phyloP scores from a whole-genome alignment of 1,140 invertebrate genomes.

The Ephestia elutella region DNA sequence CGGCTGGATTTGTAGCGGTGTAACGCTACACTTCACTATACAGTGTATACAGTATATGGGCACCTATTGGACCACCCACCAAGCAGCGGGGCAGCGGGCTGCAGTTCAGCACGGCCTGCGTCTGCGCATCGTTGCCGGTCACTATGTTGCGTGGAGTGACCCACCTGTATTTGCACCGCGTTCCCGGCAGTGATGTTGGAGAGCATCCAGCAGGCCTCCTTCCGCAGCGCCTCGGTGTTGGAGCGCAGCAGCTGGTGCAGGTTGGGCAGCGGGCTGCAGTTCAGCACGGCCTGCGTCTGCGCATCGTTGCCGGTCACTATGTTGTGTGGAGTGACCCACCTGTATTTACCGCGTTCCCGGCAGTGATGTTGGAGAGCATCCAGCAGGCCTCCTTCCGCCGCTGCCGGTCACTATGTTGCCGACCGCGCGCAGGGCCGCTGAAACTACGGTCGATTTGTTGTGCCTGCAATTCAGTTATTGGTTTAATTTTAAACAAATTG shows the following conservation, averaged over 20 bases:
- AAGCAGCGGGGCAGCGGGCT: constrained; percentile 89
- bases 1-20: no score
- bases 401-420: constrained; percentile 99
- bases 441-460: constrained; percentile 92
- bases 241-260: constrained; percentile 87
- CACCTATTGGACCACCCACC: no score
- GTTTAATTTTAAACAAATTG: background rate
- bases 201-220: constrained; percentile 99
- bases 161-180: constrained; percentile 82
- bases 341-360: constrained; percentile 90
- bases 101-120: constrained; percentile 95
- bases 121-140: constrained; percentile 97
- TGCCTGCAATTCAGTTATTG: constrained; percentile 78
- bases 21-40: no score
- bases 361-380: constrained; percentile 98
- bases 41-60: no score
- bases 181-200: constrained; percentile 99
- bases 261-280: constrained; percentile 92
- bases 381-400: constrained; percentile 98
- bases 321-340: no score
- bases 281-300: constrained; percentile 96
- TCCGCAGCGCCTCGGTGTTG: constrained; percentile 89
- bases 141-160: no score
- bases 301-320: constrained; percentile 97
- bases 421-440: constrained; percentile 94